Conservation (phyloP, 30 jellyfish, hydroid and myxozoan genomes). For the Rhopilema esculentum region DNA sequence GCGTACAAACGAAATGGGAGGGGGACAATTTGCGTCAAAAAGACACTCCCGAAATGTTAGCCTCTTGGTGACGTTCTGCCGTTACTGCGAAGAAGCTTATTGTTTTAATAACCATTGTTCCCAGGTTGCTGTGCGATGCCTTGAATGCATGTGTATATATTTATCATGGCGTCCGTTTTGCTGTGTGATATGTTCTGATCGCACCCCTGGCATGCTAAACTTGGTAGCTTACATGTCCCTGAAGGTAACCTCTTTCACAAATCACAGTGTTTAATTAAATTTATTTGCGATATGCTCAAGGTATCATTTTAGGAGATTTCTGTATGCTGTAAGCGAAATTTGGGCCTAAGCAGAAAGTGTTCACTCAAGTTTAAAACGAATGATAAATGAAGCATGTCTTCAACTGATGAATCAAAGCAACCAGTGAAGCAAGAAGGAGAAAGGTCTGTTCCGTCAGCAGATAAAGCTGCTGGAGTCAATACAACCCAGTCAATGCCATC, state of each 20-base stretch:
- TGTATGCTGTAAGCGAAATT: neutral
- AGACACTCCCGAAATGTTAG: too few species aligned
- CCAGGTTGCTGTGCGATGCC: neutral
- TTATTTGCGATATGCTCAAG: neutral
- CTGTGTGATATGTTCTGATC: neutral
- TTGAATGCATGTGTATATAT: neutral
- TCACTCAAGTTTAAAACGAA: too few species aligned
- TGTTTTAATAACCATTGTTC: neutral
- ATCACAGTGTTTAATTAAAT: neutral
- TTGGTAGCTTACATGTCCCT: neutral
- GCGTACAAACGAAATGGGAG: too few species aligned
- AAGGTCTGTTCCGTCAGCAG: neutral
- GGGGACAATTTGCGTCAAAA: too few species aligned
- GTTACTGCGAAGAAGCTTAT: neutral
- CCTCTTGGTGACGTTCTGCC: too few species aligned
- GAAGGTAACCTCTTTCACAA: neutral
- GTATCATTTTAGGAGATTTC: neutral
- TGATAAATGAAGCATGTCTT: slow-evolving; percentile 1
- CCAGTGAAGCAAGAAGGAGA: slow-evolving; percentile 36
- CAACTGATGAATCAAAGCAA: neutral
- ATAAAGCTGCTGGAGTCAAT: neutral
- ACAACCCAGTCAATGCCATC: slow-evolving; percentile 6
- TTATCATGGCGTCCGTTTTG: neutral
- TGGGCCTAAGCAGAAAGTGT: neutral
- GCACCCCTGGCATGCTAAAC: neutral